phyloP scores from a whole-genome alignment of 2,113 vertebrate species.

The Benitochromis conjunctus region DNA sequence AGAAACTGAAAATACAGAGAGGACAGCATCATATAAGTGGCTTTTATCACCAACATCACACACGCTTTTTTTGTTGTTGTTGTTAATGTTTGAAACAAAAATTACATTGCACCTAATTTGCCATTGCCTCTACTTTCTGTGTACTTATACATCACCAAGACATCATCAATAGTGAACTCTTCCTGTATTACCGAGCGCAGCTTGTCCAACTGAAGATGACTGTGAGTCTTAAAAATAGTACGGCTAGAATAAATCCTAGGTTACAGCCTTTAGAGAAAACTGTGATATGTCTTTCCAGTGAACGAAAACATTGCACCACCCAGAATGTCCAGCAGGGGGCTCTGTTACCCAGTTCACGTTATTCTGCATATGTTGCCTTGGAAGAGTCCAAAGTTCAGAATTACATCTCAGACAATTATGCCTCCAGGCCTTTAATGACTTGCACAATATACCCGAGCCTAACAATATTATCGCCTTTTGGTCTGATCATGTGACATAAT shows the following conservation, averaged over 20 bases:
- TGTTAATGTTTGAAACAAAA: not conserved
- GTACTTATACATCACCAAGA: not conserved
- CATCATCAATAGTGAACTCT: not conserved
- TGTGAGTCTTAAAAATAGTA: not conserved
- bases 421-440: not conserved
- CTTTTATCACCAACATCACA: not conserved
- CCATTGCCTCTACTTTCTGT: not conserved
- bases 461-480: not conserved
- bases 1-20: not conserved
- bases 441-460: not conserved
- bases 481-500: not conserved
- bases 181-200: not conserved
- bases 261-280: not conserved
- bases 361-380: conserved; percentile 45
- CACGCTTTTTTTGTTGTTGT: not conserved
- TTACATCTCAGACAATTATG: conserved; percentile 11
- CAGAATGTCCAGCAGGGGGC: conserved; percentile 71
- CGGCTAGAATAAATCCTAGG: not conserved
- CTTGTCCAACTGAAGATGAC: not conserved
- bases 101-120: not conserved
- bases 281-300: not conserved
- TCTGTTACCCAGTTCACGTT: conserved; percentile 4
- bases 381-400: conserved; percentile 69
- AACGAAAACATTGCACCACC: not conserved
- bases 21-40: not conserved